Conservation (phyloP, 1,140 invertebrate genomes). For the Dendrolimus kikuchii region DNA sequence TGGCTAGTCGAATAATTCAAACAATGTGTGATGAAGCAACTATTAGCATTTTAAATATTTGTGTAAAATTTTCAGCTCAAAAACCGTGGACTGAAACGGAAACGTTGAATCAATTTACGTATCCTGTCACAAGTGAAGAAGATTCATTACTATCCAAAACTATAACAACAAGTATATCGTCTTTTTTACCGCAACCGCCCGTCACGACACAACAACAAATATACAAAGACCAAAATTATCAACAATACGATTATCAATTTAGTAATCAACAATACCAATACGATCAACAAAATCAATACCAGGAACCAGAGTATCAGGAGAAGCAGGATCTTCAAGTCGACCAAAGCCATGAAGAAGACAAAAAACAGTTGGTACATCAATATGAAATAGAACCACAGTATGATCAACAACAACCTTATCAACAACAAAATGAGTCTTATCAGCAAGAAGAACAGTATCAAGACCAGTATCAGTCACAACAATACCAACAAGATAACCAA, state of each 20-base stretch:
- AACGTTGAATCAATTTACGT: conserved; percentile 44
- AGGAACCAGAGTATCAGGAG: conserved; percentile 21
- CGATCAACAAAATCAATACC: conserved; percentile 26
- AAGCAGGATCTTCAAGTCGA: conserved; percentile 21
- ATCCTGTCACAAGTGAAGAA: conserved; percentile 40
- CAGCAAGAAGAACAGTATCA: conserved; percentile 65
- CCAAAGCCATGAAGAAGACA: conserved; percentile 25
- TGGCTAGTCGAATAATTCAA: conserved; percentile 33
- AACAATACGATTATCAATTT: conserved; percentile 73
- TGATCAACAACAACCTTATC: conserved; percentile 19
- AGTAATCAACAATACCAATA: conserved; percentile 41
- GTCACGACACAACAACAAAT: conserved; percentile 49
- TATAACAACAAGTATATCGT: conserved; percentile 41
- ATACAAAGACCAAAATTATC: conserved; percentile 36
- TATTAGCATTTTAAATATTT: conserved; percentile 36
- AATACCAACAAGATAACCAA: conserved; percentile 18
- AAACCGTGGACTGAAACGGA: conserved; percentile 60
- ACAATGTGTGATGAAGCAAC: conserved; percentile 30
- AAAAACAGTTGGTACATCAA: conserved; percentile 37
- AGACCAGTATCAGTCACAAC: conserved; percentile 24
- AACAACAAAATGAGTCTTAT: conserved; percentile 11
- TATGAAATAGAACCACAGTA: conserved; percentile 14
- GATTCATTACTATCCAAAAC: conserved; percentile 44
- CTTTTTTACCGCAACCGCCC: conserved; percentile 41
- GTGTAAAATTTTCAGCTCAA: conserved; percentile 57